A percentile compares a stretch with the other conserved stretches of the same genome.
These are phyloP conservation scores for Elachura formosa DNA, from an alignment of 2,113 vertebrate species.

Conservation along the genomic window DNA sequence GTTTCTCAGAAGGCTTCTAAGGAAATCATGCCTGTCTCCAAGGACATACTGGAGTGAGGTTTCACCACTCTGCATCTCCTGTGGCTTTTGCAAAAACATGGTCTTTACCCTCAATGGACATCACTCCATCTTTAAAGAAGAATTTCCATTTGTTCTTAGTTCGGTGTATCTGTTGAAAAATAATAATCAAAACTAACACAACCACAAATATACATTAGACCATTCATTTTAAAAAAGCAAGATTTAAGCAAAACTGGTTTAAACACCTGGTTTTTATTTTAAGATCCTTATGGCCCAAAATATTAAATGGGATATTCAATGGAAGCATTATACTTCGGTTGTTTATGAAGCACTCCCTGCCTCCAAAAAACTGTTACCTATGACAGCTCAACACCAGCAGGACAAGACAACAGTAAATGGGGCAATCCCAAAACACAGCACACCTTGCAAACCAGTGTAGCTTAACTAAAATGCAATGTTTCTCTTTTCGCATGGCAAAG, in stretches of 20 bases:
- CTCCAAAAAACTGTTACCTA: neutral
- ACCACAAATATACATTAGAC: neutral
- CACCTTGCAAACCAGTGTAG: neutral
- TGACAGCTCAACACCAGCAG: neutral
- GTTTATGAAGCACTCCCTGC: neutral
- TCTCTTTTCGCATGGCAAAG: neutral
- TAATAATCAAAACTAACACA: neutral
- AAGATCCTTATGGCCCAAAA: neutral
- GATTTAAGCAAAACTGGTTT: neutral
- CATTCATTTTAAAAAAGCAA: neutral
- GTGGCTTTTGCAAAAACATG: conserved; percentile 94
- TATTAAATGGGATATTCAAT: neutral
- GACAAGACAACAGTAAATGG: neutral
- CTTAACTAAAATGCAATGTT: neutral
- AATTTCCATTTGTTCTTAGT: conserved; percentile 99
- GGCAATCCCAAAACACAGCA: neutral
- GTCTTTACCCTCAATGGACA: conserved; percentile 90
- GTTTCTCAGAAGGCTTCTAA: neutral
- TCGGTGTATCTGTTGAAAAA: conserved; percentile 86
- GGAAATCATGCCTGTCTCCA: neutral
- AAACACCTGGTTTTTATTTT: neutral
- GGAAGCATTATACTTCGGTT: neutral
- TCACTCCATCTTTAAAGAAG: conserved; percentile 92
- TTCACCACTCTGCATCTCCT: conserved; percentile 96
- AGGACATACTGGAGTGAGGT: neutral